Evolutionary conservation across 2,797 vertebrate genomes (phyloP).

Genomic region (Benthosema pterotum): DNA sequence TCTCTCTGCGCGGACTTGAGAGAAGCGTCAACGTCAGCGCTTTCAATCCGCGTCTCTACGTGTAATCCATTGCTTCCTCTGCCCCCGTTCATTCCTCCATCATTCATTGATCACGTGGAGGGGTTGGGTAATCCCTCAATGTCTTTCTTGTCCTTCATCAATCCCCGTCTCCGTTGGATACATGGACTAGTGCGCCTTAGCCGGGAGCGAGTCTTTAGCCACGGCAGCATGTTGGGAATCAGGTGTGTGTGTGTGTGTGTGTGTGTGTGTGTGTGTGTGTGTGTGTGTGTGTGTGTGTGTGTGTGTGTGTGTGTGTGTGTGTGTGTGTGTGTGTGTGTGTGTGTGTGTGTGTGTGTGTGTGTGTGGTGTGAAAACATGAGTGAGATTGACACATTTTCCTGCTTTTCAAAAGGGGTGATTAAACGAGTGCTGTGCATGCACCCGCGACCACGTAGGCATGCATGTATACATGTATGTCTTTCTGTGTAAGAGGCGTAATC

Average conservation of each 20-base stretch:
- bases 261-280: neutral
- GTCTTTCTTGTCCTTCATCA: slow-evolving; percentile 54
- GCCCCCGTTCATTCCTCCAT: slow-evolving; percentile 16
- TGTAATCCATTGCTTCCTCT: slow-evolving; percentile 52
- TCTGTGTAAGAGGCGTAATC: slow-evolving; percentile 58
- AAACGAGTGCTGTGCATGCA: slow-evolving; percentile 3
- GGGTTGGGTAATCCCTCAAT: slow-evolving; percentile 51
- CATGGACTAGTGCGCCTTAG: slow-evolving; percentile 66
- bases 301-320: slow-evolving; percentile 23
- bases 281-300: slow-evolving; percentile 39
- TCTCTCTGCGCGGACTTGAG: slow-evolving; percentile 14
- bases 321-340: neutral
- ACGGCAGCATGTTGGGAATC: slow-evolving; percentile 53
- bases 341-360: neutral
- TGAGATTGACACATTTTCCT: slow-evolving; percentile 28
- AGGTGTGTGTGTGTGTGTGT: slow-evolving; percentile 12
- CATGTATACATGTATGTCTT: slow-evolving; percentile 28
- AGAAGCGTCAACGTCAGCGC: neutral
- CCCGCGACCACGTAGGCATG: no score
- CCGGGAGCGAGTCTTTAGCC: slow-evolving; percentile 65
- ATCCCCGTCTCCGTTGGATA: slow-evolving; percentile 47
- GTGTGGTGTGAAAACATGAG: neutral
- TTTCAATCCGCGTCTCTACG: slow-evolving; percentile 31
- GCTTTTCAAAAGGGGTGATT: slow-evolving; percentile 35
- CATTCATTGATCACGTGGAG: slow-evolving; percentile 33